Conservation (phyloP, 2,888 invertebrate species). For the Caenorhabditis uteleia region DNA sequence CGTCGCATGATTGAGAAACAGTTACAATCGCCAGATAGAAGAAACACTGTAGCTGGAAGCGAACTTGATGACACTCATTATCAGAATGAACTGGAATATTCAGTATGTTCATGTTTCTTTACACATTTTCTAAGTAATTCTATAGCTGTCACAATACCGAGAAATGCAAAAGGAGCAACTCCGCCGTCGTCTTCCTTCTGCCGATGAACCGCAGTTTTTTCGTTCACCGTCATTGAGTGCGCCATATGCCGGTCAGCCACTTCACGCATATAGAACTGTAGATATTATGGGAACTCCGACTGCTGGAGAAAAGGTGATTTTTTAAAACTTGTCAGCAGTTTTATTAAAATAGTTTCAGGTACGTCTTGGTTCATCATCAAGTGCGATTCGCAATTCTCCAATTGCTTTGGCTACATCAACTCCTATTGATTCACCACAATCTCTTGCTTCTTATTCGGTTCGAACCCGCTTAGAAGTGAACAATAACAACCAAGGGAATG, state of each 20-base stretch:
- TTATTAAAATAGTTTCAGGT: neutral
- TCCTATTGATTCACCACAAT: slow-evolving; percentile 29
- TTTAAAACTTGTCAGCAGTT: neutral
- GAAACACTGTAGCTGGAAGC: slow-evolving; percentile 11
- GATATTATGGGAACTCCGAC: slow-evolving; percentile 20
- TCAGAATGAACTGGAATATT: slow-evolving; percentile 22
- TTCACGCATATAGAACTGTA: slow-evolving; percentile 18
- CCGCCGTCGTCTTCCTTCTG: slow-evolving; percentile 19
- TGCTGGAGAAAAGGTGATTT: slow-evolving; percentile 17
- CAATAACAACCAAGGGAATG: slow-evolving; percentile 4
- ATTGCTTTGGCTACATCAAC: slow-evolving; percentile 46
- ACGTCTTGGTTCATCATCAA: slow-evolving; percentile 4
- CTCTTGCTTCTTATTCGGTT: neutral
- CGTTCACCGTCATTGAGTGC: slow-evolving; percentile 25
- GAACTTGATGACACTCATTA: slow-evolving; percentile 1
- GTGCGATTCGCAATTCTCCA: slow-evolving; percentile 5
- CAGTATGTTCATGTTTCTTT: no score
- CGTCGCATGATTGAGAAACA: neutral
- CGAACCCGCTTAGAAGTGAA: neutral
- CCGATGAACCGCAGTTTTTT: slow-evolving; percentile 35
- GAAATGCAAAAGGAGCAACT: slow-evolving; percentile 32
- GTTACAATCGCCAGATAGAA: slow-evolving; percentile 15
- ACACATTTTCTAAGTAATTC: neutral
- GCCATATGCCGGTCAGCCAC: slow-evolving; percentile 35
- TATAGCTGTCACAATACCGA: slow-evolving; percentile 33